phyloP scores from a whole-genome alignment of 2,888 invertebrate species.

The Pterobdella sp. region DNA sequence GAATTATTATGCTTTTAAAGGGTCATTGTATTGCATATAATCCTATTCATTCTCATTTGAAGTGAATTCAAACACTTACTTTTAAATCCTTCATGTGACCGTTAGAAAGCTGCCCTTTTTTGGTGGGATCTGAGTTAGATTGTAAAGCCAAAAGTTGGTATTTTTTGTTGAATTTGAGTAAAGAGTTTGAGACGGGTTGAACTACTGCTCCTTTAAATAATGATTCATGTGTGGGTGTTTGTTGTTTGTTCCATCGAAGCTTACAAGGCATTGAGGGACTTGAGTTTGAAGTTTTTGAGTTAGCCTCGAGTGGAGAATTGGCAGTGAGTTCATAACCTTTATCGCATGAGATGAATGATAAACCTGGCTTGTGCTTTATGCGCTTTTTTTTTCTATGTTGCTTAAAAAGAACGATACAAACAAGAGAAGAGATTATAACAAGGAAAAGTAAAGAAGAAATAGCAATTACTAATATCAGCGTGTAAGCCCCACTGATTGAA shows the following conservation, averaged over 20 bases:
- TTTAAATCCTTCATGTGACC: neutral
- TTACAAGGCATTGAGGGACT: slow-evolving; percentile 6
- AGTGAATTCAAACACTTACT: neutral
- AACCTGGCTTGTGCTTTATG: slow-evolving; percentile 21
- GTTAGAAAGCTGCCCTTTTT: slow-evolving; percentile 1
- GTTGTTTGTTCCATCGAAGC: neutral
- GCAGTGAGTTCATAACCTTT: slow-evolving; percentile 24
- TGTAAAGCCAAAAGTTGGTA: neutral
- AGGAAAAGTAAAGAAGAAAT: slow-evolving; percentile 23
- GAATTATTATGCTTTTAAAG: neutral
- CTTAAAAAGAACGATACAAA: slow-evolving; percentile 20
- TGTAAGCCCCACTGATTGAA: slow-evolving; percentile 22
- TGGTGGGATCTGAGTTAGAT: neutral
- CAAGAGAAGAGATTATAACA: slow-evolving; percentile 18
- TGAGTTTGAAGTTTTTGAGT: neutral
- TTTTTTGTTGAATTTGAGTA: slow-evolving; percentile 3
- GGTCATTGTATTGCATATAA: neutral
- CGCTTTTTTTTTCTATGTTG: slow-evolving; percentile 22
- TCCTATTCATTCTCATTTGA: neutral
- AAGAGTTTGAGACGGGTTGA: neutral
- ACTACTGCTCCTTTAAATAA: slow-evolving; percentile 5
- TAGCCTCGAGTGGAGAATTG: slow-evolving; percentile 5
- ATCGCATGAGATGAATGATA: slow-evolving; percentile 28
- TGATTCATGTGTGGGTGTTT: slow-evolving; percentile 12
- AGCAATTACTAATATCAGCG: slow-evolving; percentile 26